Conservation (phyloP, 2,113 vertebrate genomes). For the Ramphastos sulfuratus region DNA sequence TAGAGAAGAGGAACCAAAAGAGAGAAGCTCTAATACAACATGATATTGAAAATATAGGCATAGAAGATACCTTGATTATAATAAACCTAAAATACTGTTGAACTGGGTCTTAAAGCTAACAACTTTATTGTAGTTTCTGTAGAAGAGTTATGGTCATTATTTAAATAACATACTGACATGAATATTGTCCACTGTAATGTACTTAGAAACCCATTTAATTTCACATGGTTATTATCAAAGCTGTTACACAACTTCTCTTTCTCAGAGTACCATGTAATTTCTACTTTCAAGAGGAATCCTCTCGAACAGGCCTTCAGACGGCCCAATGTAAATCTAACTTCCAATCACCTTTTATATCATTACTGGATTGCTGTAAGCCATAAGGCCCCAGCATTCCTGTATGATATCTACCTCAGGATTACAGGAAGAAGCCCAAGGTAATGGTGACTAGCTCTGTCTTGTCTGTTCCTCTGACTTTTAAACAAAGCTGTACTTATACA, state of each 20-base stretch:
- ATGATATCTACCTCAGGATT: constrained; percentile 99
- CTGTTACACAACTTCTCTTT: constrained; percentile 88
- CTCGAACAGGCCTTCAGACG: constrained; percentile 99
- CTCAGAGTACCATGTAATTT: constrained; percentile 99
- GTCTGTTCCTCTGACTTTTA: constrained; percentile 77
- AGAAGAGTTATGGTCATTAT: not conserved
- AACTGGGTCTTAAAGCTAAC: too few relatives aligned
- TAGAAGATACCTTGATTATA: not conserved
- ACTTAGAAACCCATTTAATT: constrained; percentile 45
- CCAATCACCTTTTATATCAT: constrained; percentile 99
- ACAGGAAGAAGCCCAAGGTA: constrained; percentile 99
- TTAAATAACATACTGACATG: constrained; percentile 6
- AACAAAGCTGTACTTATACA: constrained; percentile 64
- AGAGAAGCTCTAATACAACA: constrained; percentile 63
- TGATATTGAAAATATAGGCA: not conserved
- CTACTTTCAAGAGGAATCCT: constrained; percentile 99
- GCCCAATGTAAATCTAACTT: constrained; percentile 99
- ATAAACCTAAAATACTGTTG: too few relatives aligned
- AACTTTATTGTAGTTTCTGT: not conserved
- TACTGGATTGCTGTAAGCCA: constrained; percentile 99
- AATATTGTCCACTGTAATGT: constrained; percentile 66
- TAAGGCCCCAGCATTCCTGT: constrained; percentile 98
- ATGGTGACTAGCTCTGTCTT: constrained; percentile 82
- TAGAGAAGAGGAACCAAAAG: constrained; percentile 75
- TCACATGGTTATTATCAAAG: constrained; percentile 80